Conservation (phyloP, 2,113 vertebrate genomes). For the Cryptomyrus ogoouensis region DNA sequence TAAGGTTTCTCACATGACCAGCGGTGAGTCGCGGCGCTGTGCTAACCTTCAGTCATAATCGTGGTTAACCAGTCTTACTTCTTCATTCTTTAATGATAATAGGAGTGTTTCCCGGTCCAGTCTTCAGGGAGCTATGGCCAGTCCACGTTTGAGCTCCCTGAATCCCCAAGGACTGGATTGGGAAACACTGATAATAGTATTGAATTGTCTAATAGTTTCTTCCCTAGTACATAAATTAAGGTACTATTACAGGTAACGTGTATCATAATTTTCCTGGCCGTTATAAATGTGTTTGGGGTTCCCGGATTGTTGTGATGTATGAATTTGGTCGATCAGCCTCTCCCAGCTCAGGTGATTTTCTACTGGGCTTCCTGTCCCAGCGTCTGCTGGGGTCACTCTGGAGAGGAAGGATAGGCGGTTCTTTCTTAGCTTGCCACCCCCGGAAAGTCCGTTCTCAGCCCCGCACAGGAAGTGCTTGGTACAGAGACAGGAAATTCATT, state of each 20-base stretch:
- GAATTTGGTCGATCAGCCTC: not conserved
- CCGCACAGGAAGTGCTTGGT: conserved; percentile 27
- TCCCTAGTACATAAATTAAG: not conserved
- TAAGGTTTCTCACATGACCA: conserved; percentile 98
- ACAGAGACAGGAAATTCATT: conserved; percentile 19
- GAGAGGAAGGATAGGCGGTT: conserved; percentile 27
- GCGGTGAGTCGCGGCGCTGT: conserved; percentile 65
- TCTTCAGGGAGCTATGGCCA: too few species aligned
- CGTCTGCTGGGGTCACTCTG: conserved; percentile 15
- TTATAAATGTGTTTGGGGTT: not conserved
- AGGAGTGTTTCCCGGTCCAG: not conserved
- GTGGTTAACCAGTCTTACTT: not conserved
- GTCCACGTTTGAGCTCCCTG: not conserved
- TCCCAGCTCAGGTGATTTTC: conserved; percentile 22
- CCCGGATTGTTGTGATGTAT: not conserved
- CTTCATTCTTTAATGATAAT: not conserved
- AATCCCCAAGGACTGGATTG: not conserved
- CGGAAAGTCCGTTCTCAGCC: conserved; percentile 24
- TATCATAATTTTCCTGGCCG: not conserved
- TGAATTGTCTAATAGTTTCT: not conserved
- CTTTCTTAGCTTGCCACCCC: conserved; percentile 21
- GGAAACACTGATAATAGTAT: not conserved
- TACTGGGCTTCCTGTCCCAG: conserved; percentile 30
- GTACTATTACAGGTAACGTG: not conserved
- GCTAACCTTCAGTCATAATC: not conserved